Evolutionary conservation across 2,113 vertebrate species (phyloP), one percentile per base, ranked within the genome.

Genomic region (Zapus hudsonius): DNA sequence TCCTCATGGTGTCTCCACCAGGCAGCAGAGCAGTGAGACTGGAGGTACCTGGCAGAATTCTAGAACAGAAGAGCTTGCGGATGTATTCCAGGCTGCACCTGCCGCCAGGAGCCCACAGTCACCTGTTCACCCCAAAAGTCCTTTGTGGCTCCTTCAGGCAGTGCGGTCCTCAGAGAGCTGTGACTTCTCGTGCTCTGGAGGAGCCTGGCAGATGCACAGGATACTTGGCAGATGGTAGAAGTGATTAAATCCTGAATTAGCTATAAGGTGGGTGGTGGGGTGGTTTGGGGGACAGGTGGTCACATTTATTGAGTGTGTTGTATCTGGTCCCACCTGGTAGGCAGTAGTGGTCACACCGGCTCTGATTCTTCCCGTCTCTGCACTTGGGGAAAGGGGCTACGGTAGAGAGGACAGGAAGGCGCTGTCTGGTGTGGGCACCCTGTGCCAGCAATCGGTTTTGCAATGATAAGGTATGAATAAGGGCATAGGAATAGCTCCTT

Each of bases 271-370:
- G 22, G 38, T 47, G 66, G 29, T 3, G 38, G 20, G 59, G 74
- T 12, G 55, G 64, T 4, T 2, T 9, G 12, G 59, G 72, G 52
- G n/a, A 27, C 95, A 74, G 42, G 52, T 19, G 92, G 55, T 20
- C 67, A 17, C 1, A 4, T 2, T 3, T 25, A 3, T 15, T 1
- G 19, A 13, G 4, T 2, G 79, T 15, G 38, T 23, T 2, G 1
- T 0, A 67, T 19, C 25, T 25, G 29, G 0, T 7, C 33, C n/a
- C 2, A 40, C 66, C 25, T 38, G 6, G 2, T 13, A 25, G 66
- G n/a, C 25, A 1, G 1, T 0, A 2, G n/a, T 59, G 8, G 23
- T 12, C 0, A 0, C 67, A 3, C 0, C 29, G 33, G 61, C 66
- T 15, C 59, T 1, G 52, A 31, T 7, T 27, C 11, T 40, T 25